Percentiles rank a stretch among this genome's conserved stretches.
phyloP scores from a whole-genome alignment of 2,888 invertebrate species.

The Cosmorhoe ocellata region DNA sequence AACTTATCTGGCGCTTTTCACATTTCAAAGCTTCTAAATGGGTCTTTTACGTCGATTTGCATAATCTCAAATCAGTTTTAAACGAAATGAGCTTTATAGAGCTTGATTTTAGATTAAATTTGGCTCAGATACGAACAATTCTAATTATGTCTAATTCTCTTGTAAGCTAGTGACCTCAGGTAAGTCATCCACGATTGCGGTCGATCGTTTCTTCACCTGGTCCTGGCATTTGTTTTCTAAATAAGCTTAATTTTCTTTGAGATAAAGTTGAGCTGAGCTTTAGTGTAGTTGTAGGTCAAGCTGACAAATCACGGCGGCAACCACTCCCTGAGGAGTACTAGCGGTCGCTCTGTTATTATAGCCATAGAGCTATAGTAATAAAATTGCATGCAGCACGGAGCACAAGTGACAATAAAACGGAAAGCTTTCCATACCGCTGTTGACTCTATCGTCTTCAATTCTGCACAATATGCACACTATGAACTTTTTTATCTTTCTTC shows the following conservation, averaged over 20 bases:
- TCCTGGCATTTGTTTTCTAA: constrained; percentile 22
- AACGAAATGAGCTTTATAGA: neutral
- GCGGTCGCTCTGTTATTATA: neutral
- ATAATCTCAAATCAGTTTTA: neutral
- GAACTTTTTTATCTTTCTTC: too few species aligned
- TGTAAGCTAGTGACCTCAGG: neutral
- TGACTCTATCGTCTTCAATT: too few species aligned
- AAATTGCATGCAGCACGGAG: neutral
- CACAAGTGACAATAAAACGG: too few species aligned
- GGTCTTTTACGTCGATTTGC: constrained; percentile 36
- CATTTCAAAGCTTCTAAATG: constrained; percentile 44
- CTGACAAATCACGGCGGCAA: constrained; percentile 10
- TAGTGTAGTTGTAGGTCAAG: constrained; percentile 2
- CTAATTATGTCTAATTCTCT: neutral
- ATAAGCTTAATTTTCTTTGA: constrained; percentile 11
- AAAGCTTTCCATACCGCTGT: too few species aligned
- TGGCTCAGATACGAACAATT: neutral
- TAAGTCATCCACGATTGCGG: constrained; percentile 41
- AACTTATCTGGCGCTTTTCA: constrained; percentile 48
- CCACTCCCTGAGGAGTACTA: neutral
- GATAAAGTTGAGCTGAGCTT: constrained; percentile 6
- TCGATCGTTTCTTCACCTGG: constrained; percentile 47
- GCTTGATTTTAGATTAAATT: neutral
- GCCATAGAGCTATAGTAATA: constrained; percentile 4
- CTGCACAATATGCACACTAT: too few species aligned